phyloP scores from a whole-genome alignment of 2,113 vertebrate species.

The Bufo gargarizans region DNA sequence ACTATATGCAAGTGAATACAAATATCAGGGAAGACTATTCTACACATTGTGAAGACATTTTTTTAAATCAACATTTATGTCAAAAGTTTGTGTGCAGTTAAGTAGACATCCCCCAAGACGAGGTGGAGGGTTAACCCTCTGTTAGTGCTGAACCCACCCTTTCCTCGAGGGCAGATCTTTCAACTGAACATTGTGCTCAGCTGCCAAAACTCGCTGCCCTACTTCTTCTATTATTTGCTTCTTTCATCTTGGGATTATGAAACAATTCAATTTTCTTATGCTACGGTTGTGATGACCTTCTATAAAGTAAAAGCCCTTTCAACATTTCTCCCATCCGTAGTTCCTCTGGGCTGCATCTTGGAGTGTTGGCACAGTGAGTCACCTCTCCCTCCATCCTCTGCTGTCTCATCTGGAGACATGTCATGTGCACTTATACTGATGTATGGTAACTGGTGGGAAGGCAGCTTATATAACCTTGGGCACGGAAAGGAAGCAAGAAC shows the following conservation, averaged over 20 bases:
- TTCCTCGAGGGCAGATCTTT: conserved; percentile 21
- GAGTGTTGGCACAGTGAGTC: neutral
- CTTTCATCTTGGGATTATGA: conserved; percentile 55
- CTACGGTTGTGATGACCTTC: conserved; percentile 40
- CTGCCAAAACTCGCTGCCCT: conserved; percentile 57
- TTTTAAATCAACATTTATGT: neutral
- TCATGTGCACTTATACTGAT: conserved; percentile 16
- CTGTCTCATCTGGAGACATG: neutral
- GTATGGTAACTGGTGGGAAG: neutral
- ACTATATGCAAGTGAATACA: no score
- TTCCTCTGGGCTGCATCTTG: conserved; percentile 24
- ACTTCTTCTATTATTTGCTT: conserved; percentile 53
- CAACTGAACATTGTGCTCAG: conserved; percentile 24
- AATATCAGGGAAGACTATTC: neutral
- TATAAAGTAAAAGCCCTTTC: conserved; percentile 35
- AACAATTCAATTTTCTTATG: conserved; percentile 43
- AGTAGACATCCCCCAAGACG: no score
- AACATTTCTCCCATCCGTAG: neutral
- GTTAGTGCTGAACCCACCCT: neutral
- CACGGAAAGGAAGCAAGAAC: neutral
- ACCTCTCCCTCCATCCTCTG: conserved; percentile 5
- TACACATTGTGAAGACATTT: neutral
- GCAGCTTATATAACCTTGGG: neutral
- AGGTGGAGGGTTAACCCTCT: conserved; percentile 22
- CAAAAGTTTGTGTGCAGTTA: neutral